Conservation (phyloP, 2,113 vertebrate species). For the Hyaena hyaena region DNA sequence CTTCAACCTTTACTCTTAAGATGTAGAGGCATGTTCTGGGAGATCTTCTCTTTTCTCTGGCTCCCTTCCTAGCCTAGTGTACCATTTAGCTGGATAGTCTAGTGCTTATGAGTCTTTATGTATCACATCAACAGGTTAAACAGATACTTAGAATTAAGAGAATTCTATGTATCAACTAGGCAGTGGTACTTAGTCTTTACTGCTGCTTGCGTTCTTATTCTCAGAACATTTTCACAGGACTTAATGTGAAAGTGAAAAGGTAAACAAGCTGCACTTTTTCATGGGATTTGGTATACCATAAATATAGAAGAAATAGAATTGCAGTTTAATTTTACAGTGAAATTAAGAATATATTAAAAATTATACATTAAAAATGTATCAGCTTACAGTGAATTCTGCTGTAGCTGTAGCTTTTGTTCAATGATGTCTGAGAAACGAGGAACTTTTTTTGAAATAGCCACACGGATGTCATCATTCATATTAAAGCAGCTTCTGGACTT, state of each 20-base stretch:
- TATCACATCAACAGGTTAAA: not conserved
- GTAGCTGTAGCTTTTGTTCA: slow-evolving; percentile 65
- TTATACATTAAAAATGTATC: not conserved
- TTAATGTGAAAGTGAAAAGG: slow-evolving; percentile 24
- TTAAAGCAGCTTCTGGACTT: slow-evolving; percentile 69
- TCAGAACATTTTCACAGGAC: slow-evolving; percentile 18
- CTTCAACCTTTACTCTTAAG: not conserved
- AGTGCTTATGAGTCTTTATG: not conserved
- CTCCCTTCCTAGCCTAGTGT: not conserved
- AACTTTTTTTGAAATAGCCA: slow-evolving; percentile 77
- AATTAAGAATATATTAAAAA: slow-evolving; percentile 48
- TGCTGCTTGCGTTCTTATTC: slow-evolving; percentile 5
- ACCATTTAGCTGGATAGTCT: not conserved
- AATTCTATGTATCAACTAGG: not conserved
- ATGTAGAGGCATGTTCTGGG: not conserved
- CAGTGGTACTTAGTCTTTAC: not conserved
- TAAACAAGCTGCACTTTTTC: slow-evolving; percentile 30
- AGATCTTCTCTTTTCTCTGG: not conserved
- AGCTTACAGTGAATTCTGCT: slow-evolving; percentile 61
- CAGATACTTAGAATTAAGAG: not conserved
- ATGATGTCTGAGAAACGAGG: slow-evolving; percentile 78
- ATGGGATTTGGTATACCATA: slow-evolving; percentile 17
- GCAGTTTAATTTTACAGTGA: slow-evolving; percentile 39
- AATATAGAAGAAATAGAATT: slow-evolving; percentile 42
- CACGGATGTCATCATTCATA: slow-evolving; percentile 66